Evolutionary conservation across 1,140 invertebrate species (phyloP).

Genomic region (Papilio polytes): DNA sequence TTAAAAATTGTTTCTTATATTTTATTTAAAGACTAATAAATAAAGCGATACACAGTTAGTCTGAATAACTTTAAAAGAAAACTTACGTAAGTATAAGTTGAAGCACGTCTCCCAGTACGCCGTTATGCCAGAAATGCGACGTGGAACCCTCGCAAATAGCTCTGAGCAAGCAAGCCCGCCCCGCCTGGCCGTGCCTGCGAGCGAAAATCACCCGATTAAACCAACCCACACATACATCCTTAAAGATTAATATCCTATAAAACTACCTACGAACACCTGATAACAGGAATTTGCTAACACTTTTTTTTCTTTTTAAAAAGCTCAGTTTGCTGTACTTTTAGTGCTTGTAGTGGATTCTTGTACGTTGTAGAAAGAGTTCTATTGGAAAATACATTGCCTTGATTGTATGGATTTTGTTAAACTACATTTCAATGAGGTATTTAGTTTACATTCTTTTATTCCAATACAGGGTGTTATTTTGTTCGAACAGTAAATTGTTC

Average conservation of each 20-base stretch:
- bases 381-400: constrained; percentile 8
- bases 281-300: constrained; percentile 38
- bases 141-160: constrained; percentile 73
- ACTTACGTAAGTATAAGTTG: constrained; percentile 75
- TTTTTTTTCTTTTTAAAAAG: constrained; percentile 15
- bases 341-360: constrained; percentile 13
- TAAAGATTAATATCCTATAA: constrained; percentile 44
- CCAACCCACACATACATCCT: constrained; percentile 14
- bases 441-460: neutral
- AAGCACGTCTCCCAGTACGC: constrained; percentile 70
- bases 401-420: constrained; percentile 8
- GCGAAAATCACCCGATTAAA: constrained; percentile 46
- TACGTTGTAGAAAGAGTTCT: neutral
- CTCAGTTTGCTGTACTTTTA: constrained; percentile 10
- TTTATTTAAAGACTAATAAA: neutral
- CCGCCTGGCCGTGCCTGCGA: constrained; percentile 64
- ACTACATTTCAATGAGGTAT: neutral
- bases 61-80: constrained; percentile 42
- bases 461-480: neutral
- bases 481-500: neutral
- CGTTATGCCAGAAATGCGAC: constrained; percentile 65
- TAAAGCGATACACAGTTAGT: neutral
- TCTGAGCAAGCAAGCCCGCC: constrained; percentile 86
- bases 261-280: constrained; percentile 39
- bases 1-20: too few species aligned